Evolutionary conservation across 2,888 invertebrate genomes (phyloP).

Genomic region (Diplolepis rosae): DNA sequence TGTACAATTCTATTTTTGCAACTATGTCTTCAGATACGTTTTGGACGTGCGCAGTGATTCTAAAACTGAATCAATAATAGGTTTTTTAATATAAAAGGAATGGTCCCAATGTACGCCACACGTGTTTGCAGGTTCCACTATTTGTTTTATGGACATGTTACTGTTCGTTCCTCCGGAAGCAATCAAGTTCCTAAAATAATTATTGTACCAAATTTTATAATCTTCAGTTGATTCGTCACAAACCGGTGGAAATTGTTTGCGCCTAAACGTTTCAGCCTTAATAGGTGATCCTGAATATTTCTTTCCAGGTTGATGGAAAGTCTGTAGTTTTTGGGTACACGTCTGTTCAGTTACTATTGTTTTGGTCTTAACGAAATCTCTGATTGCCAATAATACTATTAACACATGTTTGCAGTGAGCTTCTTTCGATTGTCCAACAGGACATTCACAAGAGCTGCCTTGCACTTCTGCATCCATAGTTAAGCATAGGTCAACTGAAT

Average conservation of each 20-base stretch:
- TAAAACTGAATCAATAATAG: neutral
- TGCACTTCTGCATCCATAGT: neutral
- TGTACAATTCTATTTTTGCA: neutral
- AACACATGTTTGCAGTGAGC: conserved; percentile 45
- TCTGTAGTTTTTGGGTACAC: conserved; percentile 42
- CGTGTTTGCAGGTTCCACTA: neutral
- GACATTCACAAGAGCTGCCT: conserved; percentile 39
- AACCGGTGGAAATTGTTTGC: neutral
- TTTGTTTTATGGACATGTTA: neutral
- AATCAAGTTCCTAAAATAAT: conserved; percentile 15
- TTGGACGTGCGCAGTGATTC: neutral
- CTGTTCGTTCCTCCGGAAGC: neutral
- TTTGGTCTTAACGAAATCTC: conserved; percentile 37
- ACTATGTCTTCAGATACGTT: neutral
- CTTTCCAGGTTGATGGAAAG: conserved; percentile 41
- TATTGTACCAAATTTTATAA: neutral
- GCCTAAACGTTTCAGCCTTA: conserved; percentile 35
- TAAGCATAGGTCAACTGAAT: no score
- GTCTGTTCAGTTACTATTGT: conserved; percentile 30
- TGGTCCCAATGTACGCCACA: conserved; percentile 1
- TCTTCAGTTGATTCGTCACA: neutral
- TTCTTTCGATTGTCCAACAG: conserved; percentile 39
- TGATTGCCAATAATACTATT: conserved; percentile 36
- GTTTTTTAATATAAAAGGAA: neutral
- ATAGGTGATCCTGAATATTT: conserved; percentile 36